Percentiles rank a stretch among this genome's conserved stretches.
These are phyloP conservation scores for Deroptyus accipitrinus DNA, from an alignment of 2,113 vertebrate species.

Conservation along the genomic window DNA sequence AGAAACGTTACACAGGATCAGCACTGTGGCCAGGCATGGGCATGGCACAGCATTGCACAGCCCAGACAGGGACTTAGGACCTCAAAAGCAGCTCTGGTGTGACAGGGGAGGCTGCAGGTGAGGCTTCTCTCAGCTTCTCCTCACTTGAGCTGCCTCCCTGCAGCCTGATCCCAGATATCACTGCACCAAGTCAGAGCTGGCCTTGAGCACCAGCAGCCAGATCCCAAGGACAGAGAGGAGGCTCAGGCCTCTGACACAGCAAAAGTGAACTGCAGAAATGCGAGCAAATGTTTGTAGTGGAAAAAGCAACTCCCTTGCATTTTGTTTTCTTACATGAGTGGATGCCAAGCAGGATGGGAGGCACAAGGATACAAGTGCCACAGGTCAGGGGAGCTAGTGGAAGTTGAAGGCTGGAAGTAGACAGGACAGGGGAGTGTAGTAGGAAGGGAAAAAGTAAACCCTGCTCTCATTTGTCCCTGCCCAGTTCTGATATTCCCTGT, in stretches of 20 bases:
- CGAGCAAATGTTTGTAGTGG: background rate
- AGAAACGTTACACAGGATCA: background rate
- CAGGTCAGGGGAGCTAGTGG: background rate
- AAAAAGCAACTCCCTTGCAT: background rate
- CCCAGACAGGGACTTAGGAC: fast-evolving
- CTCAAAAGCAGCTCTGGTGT: background rate
- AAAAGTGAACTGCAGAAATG: background rate
- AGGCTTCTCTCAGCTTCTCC: background rate
- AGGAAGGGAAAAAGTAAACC: background rate
- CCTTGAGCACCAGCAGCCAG: background rate
- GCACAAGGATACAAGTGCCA: background rate
- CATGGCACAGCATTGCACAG: background rate
- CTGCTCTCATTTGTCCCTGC: background rate
- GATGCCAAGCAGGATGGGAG: fast-evolving
- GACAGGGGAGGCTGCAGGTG: background rate
- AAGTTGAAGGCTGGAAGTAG: background rate
- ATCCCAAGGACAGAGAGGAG: background rate
- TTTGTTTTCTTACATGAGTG: background rate
- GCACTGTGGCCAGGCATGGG: background rate
- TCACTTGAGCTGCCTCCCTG: background rate
- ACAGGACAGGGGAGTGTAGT: background rate
- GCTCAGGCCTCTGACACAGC: background rate
- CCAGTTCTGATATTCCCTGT: background rate
- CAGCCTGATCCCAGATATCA: background rate
- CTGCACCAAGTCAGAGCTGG: background rate